phyloP scores from a whole-genome alignment of 2,888 invertebrate species.

The Erebia ligea region DNA sequence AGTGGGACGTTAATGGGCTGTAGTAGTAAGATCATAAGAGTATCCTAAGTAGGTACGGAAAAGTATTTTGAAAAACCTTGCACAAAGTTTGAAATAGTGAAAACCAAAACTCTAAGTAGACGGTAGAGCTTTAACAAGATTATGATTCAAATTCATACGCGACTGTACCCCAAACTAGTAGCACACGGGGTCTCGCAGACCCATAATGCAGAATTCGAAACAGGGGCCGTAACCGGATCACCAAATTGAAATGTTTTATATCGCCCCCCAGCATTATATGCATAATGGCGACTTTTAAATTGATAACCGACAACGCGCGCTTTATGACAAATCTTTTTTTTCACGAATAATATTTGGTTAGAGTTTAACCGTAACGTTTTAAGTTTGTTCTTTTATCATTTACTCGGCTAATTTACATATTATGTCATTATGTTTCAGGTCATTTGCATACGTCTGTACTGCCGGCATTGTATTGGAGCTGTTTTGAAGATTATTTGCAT shows the following conservation, averaged over 20 bases:
- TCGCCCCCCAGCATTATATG: constrained; percentile 69
- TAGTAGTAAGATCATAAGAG: too few species aligned
- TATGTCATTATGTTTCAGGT: constrained; percentile 53
- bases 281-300: constrained; percentile 80
- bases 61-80: not conserved
- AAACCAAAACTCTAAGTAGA: not conserved
- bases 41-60: too few species aligned
- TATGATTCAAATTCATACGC: constrained; percentile 1
- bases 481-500: constrained; percentile 53
- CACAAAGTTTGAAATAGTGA: not conserved
- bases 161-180: constrained; percentile 65
- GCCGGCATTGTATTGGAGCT: constrained; percentile 9
- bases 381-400: constrained; percentile 45
- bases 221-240: constrained; percentile 80
- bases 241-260: constrained; percentile 83
- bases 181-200: constrained; percentile 75
- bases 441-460: constrained; percentile 53
- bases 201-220: constrained; percentile 77
- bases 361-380: constrained; percentile 75
- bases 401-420: constrained; percentile 45
- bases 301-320: constrained; percentile 77
- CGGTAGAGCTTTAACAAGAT: not conserved
- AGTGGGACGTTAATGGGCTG: too few species aligned
- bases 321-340: constrained; percentile 64
- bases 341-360: constrained; percentile 72